Evolutionary conservation across 1,140 invertebrate species (phyloP), one percentile per base, ranked within the genome.

Genomic region (Homarus americanus): DNA sequence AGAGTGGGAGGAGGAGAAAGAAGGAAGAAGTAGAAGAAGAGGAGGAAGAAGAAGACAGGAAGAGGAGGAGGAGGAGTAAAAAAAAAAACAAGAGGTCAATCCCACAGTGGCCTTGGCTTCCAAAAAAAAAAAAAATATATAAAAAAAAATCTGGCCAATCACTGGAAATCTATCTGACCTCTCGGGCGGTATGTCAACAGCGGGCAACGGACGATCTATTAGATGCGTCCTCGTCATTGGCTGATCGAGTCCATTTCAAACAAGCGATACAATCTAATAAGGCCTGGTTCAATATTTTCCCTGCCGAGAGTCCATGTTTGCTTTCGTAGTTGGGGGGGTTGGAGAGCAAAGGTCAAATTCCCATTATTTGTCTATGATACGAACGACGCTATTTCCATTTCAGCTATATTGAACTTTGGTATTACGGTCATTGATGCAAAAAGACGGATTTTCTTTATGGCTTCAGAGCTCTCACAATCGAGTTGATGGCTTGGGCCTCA

Each of bases 221-320:
- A 82, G 53, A 63, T 80, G 28, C 53, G 28, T 40, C 36, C 63
- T 75, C 66, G 63, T 76, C 69, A 82, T 73, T 82, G 63, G 87
- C 66, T 83, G 87, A 89, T 89, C 87, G 80, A 82, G 41, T 82
- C 87, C 49, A 89, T 75, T 63, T 82, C 79, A 89, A 89, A 89
- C 87, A 89, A 82, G 58, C 79, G 87, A 89, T 89, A 82, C 87
- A 89, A 89, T 82, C 79, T 89, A 89, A 89, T 89, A 89, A 89
- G 79, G 44, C 40, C 66, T 44, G 79, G 44, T 72, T 58, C 87
- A 89, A 89, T 89, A 89, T 89, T 89, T 82, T 89, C 87, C 63
- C 72, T 82, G 41, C 63, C 87, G n/a, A 36, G 41, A 34, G n/a
- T 63, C 41, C 66, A 20, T 89, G 87, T 89, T 89, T 89, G 79